A percentile compares a stretch with the other conserved stretches of the same genome.
Conservation (phyloP, 2,888 invertebrate species). For the Entomobrya multifasciata region DNA sequence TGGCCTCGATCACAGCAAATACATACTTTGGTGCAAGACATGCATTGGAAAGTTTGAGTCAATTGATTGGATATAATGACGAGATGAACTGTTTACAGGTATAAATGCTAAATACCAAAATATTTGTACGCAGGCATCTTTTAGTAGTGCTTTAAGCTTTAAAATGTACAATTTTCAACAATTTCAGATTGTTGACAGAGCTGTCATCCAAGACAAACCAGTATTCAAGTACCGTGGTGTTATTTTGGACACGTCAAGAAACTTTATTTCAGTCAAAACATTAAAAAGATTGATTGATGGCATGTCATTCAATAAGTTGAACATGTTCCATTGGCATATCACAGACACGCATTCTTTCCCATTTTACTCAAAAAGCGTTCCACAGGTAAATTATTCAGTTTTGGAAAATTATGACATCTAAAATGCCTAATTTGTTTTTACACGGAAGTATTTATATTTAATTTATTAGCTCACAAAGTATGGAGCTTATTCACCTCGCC, state of each 20-base stretch:
- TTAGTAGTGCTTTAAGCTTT: too few species aligned
- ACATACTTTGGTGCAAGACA: slow-evolving; percentile 88
- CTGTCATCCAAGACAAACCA: slow-evolving; percentile 85
- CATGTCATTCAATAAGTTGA: slow-evolving; percentile 90
- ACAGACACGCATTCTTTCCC: slow-evolving; percentile 83
- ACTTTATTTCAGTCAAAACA: slow-evolving; percentile 83
- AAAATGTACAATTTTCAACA: background rate
- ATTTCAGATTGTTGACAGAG: slow-evolving; percentile 84
- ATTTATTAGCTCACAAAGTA: slow-evolving; percentile 87
- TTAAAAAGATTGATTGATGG: slow-evolving; percentile 89
- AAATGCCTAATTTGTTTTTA: too few species aligned
- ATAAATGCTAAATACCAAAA: background rate
- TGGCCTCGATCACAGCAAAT: slow-evolving; percentile 79
- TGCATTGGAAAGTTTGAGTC: slow-evolving; percentile 89
- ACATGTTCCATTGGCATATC: slow-evolving; percentile 83
- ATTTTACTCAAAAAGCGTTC: slow-evolving; percentile 81
- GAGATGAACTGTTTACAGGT: slow-evolving; percentile 82
- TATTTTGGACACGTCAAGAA: slow-evolving; percentile 83
- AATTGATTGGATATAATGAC: slow-evolving; percentile 84
- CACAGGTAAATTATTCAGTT: too few species aligned
- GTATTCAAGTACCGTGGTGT: slow-evolving; percentile 83
- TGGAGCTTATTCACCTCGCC: slow-evolving; percentile 90
- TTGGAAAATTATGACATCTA: too few species aligned
- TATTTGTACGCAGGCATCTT: too few species aligned
- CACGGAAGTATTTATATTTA: too few species aligned